A percentile compares a stretch with the other conserved stretches of the same genome.
These are phyloP conservation scores for Bellardia bayeri DNA, from an alignment of 2,888 invertebrate species.

Conservation along the genomic window DNA sequence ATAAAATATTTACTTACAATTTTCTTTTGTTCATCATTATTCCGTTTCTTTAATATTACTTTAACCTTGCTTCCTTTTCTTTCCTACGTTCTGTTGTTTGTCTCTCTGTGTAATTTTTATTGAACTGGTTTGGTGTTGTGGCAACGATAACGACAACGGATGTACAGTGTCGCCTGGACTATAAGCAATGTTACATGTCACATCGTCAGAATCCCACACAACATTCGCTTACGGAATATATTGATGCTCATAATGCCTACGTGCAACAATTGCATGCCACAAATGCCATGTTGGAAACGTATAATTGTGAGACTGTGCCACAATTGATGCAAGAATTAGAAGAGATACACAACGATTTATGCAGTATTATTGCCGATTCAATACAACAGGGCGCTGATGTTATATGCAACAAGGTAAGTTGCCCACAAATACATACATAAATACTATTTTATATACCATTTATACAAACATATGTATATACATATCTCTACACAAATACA, in stretches of 20 bases:
- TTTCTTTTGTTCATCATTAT: background rate
- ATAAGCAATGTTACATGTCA: slow-evolving; percentile 92
- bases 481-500: background rate
- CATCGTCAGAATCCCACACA: slow-evolving; percentile 91
- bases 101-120: slow-evolving; percentile 30
- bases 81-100: background rate
- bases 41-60: slow-evolving; percentile 1
- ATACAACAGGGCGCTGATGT: slow-evolving; percentile 94
- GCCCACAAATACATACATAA: background rate
- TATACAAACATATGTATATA: no score
- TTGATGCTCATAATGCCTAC: slow-evolving; percentile 97
- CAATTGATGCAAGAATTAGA: slow-evolving; percentile 95
- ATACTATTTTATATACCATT: no score
- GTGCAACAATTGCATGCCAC: slow-evolving; percentile 96
- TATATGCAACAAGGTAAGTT: slow-evolving; percentile 91
- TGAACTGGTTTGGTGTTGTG: background rate
- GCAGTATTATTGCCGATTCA: slow-evolving; percentile 93
- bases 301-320: slow-evolving; percentile 93
- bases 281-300: slow-evolving; percentile 96
- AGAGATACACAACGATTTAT: slow-evolving; percentile 95
- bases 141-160: no score
- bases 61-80: background rate
- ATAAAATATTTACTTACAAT: slow-evolving; percentile 15
- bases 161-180: slow-evolving; percentile 92
- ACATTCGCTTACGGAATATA: slow-evolving; percentile 90